Evolutionary conservation across 2,797 vertebrate species (phyloP), one percentile per base, ranked within the genome.

Genomic region (Chelon labrosus): DNA sequence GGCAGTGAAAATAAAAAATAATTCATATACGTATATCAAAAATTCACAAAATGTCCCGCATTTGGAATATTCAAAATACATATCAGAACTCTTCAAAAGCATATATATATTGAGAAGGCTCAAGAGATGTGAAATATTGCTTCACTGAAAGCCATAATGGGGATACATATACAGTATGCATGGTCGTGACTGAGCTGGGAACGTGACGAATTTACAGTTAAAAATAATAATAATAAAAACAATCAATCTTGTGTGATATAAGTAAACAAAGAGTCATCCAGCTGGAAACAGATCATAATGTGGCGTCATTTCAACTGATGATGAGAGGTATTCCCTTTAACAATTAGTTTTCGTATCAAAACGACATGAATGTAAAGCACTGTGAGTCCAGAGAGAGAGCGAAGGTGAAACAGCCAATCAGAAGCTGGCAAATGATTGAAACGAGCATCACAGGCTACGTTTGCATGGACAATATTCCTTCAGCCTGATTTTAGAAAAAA

Each of bases 41-140:
- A 91, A 94, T 93, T 93, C 93, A 84, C 91, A 86, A 91, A 94
- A 94, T 94, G 94, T 90, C 92, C 94, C 55, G 93, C 93, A 95
- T 93, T 92, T 77, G 91, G 91, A 94, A 92, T 91, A 91, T 92
- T 93, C 85, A 91, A 93, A 91, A 93, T 92, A 93, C 91, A 92
- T 91, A 92, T 86, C 52, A 75, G 89, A 93, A 90, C 87, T 89
- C 59, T 82, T 85, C 47, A 71, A 86, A 91, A 93, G 83, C 76
- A 84, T 82, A 87, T 10, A 87, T 10, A 77, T 80, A 64, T 85
- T 85, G 74, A 90, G 71, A 91, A 92, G 87, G 83, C 84, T 90
- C 75, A 83, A 82, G 71, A 87, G 77, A 92, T 84, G 89, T 86
- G 73, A 84, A 87, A 87, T 93, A 94, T 93, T 93, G 90, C 92